Evolutionary conservation across 1,140 invertebrate genomes (phyloP), one percentile per base, ranked within the genome.

Genomic region (Pteromalus puparum): DNA sequence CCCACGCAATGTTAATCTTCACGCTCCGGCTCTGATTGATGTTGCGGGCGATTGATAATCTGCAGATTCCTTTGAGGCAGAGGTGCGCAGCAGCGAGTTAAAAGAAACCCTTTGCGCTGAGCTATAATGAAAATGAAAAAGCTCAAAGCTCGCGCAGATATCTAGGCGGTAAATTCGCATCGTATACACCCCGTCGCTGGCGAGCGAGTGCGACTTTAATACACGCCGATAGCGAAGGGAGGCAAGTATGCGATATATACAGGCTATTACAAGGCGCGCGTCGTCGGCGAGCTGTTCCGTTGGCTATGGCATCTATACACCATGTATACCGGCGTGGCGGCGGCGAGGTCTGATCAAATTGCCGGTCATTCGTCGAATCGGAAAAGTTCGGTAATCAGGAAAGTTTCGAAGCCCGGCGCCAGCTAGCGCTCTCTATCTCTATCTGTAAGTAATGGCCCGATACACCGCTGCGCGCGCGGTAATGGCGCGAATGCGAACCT

Each of bases 331-430:
- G 24, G 84, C 34, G 5, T 15, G 34, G 9, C 78, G 75, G 46
- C 42, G 18, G 26, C 73, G 74, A 75, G 75, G 85, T 86, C 88
- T 87, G 87, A 88, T 89, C 87, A 87, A 90, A 90, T 89, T 87
- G 88, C 86, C 77, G 90, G 89, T 89, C 90, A 90, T 91, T 90
- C 89, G 88, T 87, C 84, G 88, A 90, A 90, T 90, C 89, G 87
- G 89, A 90, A 90, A 91, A 90, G 90, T 90, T 90, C 87, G 88
- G 89, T 90, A 91, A 91, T 90, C 90, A 88, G 88, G 87, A 90
- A 90, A 90, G 90, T 91, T 90, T 89, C 53, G 86, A 77, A 53
- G 46, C 67, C 75, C 73, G 46, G 80, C 75, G 73, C 74, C 73
- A 53, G 67, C 26, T 73, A 12, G n/a, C 77, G 28, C 77, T n/a